Evolutionary conservation across 2,888 invertebrate genomes (phyloP), one percentile per base, ranked within the genome.

Genomic region (Venusia cambrica): DNA sequence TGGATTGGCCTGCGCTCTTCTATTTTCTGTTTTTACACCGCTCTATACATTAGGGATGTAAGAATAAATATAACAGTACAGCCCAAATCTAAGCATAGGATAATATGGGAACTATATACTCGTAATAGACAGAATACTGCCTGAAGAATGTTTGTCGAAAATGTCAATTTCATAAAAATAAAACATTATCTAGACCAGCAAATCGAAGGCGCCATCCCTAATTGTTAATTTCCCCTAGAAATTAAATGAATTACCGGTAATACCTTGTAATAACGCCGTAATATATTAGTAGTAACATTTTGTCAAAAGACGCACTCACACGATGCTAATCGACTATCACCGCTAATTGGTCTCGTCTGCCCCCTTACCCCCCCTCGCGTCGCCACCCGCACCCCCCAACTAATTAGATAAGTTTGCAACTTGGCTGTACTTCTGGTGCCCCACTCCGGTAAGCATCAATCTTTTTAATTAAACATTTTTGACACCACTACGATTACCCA

Each of bases 281-380:
- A 78, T 73, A 75, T 74, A 79, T 81, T 76, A 76, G 68, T 69
- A 68, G 75, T 55, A 72, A 75, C 80, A 80, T 83, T 51, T 84
- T 80, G 84, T 84, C 85, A 84, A 83, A 84, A 81, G 80, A 80
- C 83, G 71, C 78, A 79, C 76, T 80, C 75, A 71, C 72, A 83
- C 85, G 85, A 84, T 78, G 81, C 85, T 87, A 85, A 87, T 87
- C 87, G 85, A 85, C 83, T 84, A 87, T 87, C 84, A 87, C 87
- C 85, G 76, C 84, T 87, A 87, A 87, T 87, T 87, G 84, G 80
- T 73, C 69, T 66, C 69, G 63, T 55, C 69, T 54, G 55, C 56
- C 51, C 42, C 47, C 49, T n/a, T n/a, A n/a, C 38, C 19, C 25
- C 13, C 26, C 27, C 27, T 7, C 25, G 4, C 24, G 7, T 7